A percentile compares a stretch with the other conserved stretches of the same genome.
These are phyloP conservation scores for Atta texana DNA, from an alignment of 1,140 invertebrate genomes.

Conservation along the genomic window DNA sequence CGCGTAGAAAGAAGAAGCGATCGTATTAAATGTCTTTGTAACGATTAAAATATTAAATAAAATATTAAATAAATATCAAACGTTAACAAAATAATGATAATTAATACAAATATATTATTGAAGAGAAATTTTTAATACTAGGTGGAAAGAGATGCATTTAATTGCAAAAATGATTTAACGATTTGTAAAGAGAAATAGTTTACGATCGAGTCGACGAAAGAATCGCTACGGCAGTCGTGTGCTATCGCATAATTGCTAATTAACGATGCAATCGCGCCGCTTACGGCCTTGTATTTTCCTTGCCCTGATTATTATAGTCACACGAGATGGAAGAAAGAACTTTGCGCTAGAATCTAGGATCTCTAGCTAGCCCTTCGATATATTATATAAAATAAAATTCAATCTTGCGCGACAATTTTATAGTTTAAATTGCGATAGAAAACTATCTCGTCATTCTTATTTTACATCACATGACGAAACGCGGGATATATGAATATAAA, in stretches of 20 bases:
- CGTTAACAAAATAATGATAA: not conserved
- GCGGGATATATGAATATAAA: not conserved
- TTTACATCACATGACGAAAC: not conserved
- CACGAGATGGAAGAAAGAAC: constrained; percentile 1
- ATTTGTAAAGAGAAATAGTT: not conserved
- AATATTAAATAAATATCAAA: no score
- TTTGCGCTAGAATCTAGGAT: not conserved
- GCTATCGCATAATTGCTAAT: constrained; percentile 48
- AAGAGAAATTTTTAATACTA: not conserved
- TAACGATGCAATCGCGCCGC: constrained; percentile 44
- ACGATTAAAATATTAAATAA: not conserved
- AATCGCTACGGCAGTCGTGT: not conserved
- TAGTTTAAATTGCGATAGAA: not conserved
- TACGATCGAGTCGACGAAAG: not conserved
- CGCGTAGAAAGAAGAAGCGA: constrained; percentile 4
- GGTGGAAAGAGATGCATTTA: not conserved
- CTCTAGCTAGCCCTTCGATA: not conserved
- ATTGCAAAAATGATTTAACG: not conserved
- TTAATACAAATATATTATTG: not conserved
- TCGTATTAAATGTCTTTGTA: constrained; percentile 33
- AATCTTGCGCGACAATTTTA: not conserved
- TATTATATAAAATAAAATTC: not conserved
- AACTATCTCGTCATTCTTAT: not conserved
- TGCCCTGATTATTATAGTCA: constrained; percentile 45
- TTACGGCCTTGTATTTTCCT: constrained; percentile 41